A percentile compares a stretch with the other conserved stretches of the same genome.
Conservation (phyloP, 2,888 invertebrate genomes). For the Matsumyia berberina region DNA sequence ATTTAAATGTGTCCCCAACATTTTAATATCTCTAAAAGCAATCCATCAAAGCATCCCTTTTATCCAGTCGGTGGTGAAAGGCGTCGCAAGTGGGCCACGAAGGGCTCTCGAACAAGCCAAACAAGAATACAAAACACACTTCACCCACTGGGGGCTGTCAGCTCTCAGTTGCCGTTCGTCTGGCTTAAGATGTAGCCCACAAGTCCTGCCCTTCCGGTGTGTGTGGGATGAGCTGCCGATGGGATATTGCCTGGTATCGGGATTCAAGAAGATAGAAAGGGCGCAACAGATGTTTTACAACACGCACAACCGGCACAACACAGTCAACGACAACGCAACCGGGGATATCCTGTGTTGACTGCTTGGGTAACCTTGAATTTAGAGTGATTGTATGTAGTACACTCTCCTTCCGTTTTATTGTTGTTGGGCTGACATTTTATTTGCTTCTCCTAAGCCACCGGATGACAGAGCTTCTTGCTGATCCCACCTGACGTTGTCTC, state of each 20-base stretch:
- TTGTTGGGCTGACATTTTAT: constrained; percentile 7
- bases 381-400: constrained; percentile 11
- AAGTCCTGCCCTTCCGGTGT: constrained; percentile 27
- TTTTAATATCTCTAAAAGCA: constrained; percentile 58
- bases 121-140: constrained; percentile 6
- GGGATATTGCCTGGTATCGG: constrained; percentile 21
- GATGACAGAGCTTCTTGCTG: neutral
- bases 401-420: constrained; percentile 5
- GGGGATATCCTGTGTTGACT: constrained; percentile 25
- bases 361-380: constrained; percentile 38
- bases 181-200: constrained; percentile 18
- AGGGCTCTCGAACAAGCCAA: constrained; percentile 2
- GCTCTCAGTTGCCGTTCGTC: neutral
- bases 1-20: constrained; percentile 57
- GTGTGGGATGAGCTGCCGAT: constrained; percentile 23
- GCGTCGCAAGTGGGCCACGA: constrained; percentile 7
- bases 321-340: constrained; percentile 12
- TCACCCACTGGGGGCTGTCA: neutral
- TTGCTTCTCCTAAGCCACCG: constrained; percentile 17
- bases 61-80: constrained; percentile 22
- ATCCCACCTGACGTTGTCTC: neutral
- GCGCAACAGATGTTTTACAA: constrained; percentile 54
- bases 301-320: neutral
- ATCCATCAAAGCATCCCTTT: constrained; percentile 63
- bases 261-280: neutral